These are phyloP conservation scores for Carcinoscorpius rotundicauda DNA, from an alignment of 1,140 invertebrate species.

Conservation along the genomic window DNA sequence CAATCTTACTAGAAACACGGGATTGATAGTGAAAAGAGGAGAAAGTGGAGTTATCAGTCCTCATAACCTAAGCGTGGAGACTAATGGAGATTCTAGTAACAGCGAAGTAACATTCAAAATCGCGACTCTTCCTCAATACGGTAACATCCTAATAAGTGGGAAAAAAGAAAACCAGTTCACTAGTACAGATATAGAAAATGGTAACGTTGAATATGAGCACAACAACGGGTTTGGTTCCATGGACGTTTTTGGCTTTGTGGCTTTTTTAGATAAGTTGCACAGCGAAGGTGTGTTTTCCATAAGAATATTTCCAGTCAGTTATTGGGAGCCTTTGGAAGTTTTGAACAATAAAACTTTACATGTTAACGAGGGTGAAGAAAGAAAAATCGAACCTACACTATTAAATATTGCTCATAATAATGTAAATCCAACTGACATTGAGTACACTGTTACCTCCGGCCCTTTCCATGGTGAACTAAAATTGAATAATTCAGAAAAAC, in stretches of 20 bases:
- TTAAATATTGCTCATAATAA: constrained; percentile 70
- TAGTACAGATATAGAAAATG: constrained; percentile 34
- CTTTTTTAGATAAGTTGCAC: constrained; percentile 39
- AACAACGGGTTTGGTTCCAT: constrained; percentile 20
- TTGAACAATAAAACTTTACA: constrained; percentile 48
- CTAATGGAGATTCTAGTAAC: constrained; percentile 51
- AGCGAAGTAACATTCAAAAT: constrained; percentile 36
- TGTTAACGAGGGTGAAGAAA: constrained; percentile 73
- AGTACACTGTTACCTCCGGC: constrained; percentile 56
- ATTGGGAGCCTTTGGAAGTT: constrained; percentile 67
- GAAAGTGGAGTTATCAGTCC: constrained; percentile 27
- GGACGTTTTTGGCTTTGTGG: constrained; percentile 19
- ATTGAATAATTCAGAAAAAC: constrained; percentile 12
- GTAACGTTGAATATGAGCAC: constrained; percentile 31
- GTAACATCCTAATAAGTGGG: constrained; percentile 27
- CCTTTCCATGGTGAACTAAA: constrained; percentile 55
- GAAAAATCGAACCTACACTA: constrained; percentile 53
- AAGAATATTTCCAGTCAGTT: constrained; percentile 58
- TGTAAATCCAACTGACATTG: constrained; percentile 69
- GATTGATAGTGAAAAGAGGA: constrained; percentile 33
- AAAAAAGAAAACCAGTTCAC: constrained; percentile 29
- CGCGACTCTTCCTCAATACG: constrained; percentile 32
- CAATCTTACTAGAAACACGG: constrained; percentile 37
- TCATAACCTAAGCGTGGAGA: constrained; percentile 45
- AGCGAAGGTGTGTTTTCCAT: constrained; percentile 36